Conservation (phyloP, 2,113 vertebrate species). For the Suncus etruscus region DNA sequence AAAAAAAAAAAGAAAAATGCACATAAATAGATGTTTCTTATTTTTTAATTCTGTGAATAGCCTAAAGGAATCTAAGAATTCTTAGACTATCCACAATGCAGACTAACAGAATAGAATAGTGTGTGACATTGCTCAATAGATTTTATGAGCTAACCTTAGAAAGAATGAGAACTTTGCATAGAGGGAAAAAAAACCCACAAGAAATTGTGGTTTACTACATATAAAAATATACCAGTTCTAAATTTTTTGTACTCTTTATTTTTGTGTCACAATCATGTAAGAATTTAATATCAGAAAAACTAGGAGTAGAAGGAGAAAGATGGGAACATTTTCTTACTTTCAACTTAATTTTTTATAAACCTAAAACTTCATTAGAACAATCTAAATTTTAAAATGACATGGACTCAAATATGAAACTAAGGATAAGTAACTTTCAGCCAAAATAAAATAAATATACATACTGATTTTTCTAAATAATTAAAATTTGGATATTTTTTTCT, state of each 20-base stretch:
- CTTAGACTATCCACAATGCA: background rate
- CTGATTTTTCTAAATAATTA: background rate
- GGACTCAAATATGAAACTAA: background rate
- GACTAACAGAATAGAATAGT: background rate
- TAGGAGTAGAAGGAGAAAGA: too few relatives aligned
- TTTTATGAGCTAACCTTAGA: background rate
- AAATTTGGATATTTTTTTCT: background rate
- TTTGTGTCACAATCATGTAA: background rate
- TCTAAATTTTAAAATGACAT: background rate
- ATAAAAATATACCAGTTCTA: too few relatives aligned
- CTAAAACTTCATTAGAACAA: background rate
- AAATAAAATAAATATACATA: background rate
- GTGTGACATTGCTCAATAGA: too few relatives aligned
- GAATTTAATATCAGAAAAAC: background rate
- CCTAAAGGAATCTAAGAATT: slow-evolving; percentile 1
- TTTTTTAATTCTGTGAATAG: background rate
- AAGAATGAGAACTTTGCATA: background rate
- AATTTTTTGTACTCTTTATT: too few relatives aligned
- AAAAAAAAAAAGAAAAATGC: slow-evolving; percentile 44
- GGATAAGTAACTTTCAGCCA: background rate
- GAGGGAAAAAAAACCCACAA: background rate
- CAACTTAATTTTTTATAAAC: slow-evolving; percentile 29
- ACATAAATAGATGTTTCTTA: background rate
- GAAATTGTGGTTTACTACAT: background rate
- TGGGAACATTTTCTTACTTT: background rate